Evolutionary conservation across 1,140 invertebrate species (phyloP).

Genomic region (Medauroidea extradentata): DNA sequence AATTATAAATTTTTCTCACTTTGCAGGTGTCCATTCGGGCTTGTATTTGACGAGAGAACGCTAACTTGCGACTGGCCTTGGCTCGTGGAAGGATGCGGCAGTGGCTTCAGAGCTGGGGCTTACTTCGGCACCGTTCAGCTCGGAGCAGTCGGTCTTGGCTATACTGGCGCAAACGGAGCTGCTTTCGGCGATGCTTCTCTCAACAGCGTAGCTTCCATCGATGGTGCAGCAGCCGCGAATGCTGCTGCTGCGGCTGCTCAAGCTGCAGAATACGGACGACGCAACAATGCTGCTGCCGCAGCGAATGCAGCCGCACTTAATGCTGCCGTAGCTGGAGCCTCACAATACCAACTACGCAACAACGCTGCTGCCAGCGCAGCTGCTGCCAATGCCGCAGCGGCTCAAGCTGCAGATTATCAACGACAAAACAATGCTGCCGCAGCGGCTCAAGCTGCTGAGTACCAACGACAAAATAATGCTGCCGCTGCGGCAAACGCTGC

Average conservation of each 20-base stretch:
- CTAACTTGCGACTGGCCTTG: constrained; percentile 79
- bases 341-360: not conserved
- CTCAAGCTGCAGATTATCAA: not conserved
- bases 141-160: not conserved
- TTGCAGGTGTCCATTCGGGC: constrained; percentile 64
- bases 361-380: not conserved
- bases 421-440: no score
- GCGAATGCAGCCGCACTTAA: not conserved
- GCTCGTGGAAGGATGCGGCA: constrained; percentile 63
- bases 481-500: no score
- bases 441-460: no score
- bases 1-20: no score
- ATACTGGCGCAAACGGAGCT: not conserved
- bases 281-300: not conserved
- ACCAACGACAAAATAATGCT: no score
- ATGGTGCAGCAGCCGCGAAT: not conserved
- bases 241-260: not conserved
- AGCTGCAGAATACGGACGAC: no score
- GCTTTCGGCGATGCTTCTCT: constrained; percentile 6
- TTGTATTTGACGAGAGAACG: constrained; percentile 69
- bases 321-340: not conserved
- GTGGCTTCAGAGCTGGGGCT: not conserved
- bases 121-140: not conserved
- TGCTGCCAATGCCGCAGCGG: not conserved
- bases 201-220: not conserved